Percentiles rank a stretch among this genome's conserved stretches.
phyloP scores from a whole-genome alignment of 2,797 vertebrate genomes.

The Lophotriccus pileatus region DNA sequence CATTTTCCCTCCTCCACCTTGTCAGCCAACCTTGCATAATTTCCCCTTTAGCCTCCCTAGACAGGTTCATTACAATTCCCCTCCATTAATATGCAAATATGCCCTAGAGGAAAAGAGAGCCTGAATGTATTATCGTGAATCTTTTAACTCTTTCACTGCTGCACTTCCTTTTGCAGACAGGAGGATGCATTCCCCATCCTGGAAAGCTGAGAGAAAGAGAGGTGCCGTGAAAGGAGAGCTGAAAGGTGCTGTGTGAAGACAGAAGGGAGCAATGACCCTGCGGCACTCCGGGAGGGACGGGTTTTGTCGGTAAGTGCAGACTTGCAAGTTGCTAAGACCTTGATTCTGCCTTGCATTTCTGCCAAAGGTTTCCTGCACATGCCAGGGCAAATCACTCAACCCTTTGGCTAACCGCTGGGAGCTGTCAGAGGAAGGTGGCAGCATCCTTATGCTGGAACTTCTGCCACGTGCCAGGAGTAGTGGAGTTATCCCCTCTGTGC shows the following conservation, averaged over 20 bases:
- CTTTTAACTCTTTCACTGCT: conserved; percentile 28
- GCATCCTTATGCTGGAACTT: fast-evolving
- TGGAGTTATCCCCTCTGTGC: neutral
- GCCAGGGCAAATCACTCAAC: neutral
- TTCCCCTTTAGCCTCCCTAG: conserved; percentile 54
- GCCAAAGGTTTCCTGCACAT: neutral
- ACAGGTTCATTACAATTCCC: conserved; percentile 46
- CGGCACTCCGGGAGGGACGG: fast-evolving
- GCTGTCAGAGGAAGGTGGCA: neutral
- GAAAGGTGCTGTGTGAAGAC: neutral
- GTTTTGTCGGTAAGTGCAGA: neutral
- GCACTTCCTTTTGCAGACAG: neutral
- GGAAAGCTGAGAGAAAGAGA: neutral
- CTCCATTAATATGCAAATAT: conserved; percentile 59
- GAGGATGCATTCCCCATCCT: neutral
- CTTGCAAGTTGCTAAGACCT: neutral
- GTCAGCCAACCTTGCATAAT: conserved; percentile 35
- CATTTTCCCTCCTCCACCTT: conserved; percentile 30
- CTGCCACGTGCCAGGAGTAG: fast-evolving
- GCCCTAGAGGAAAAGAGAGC: conserved; percentile 46
- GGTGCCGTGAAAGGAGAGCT: neutral
- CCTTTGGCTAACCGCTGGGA: neutral
- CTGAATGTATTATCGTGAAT: conserved; percentile 35
- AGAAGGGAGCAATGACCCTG: neutral
- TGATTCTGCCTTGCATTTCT: neutral